Conservation (phyloP, 2,888 invertebrate species). For the Pteria penguin region DNA sequence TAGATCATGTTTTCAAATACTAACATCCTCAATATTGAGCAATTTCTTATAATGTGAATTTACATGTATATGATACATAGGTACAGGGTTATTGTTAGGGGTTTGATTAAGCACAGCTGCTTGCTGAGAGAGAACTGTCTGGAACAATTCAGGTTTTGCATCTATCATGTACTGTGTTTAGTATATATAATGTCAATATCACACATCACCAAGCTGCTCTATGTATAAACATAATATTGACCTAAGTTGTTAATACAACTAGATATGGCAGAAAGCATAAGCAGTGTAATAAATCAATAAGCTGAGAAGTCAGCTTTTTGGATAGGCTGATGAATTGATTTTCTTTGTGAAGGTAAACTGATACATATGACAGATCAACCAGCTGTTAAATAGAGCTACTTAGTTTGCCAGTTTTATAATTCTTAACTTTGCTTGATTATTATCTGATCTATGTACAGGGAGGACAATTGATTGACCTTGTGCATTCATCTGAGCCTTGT, state of each 20-base stretch:
- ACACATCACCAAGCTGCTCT: background rate
- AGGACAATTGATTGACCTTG: no score
- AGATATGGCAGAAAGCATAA: conserved; percentile 6
- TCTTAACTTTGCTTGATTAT: no score
- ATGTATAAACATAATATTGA: background rate
- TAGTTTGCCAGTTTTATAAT: background rate
- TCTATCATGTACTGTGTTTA: background rate
- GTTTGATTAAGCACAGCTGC: no score
- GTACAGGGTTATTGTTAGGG: no score
- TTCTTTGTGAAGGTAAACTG: conserved; percentile 14
- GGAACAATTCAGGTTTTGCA: no score
- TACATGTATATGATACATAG: no score
- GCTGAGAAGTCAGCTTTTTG: background rate
- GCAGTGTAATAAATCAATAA: conserved; percentile 7
- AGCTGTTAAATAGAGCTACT: conserved; percentile 5
- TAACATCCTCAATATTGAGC: no score
- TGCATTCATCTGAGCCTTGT: no score
- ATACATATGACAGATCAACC: conserved; percentile 4
- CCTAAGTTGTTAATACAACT: conserved; percentile 1
- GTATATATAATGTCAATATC: background rate
- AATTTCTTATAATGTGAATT: no score
- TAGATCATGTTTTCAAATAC: no score
- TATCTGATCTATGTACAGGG: no score
- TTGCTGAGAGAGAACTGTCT: no score
- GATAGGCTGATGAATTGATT: conserved; percentile 13